Conservation (phyloP, 1,140 invertebrate species). For the Wiebesia pumilae region DNA sequence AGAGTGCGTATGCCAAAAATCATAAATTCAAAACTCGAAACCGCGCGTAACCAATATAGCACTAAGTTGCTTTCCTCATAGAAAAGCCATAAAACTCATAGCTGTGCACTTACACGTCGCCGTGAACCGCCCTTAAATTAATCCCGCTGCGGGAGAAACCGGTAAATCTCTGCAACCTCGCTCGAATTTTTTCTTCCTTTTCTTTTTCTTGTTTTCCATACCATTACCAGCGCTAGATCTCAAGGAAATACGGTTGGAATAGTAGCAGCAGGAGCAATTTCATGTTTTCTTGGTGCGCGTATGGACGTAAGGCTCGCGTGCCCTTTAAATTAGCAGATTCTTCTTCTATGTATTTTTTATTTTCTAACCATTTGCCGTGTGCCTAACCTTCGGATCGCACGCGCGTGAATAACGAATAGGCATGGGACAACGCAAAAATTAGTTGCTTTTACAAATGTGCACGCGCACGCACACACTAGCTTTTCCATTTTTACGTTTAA, state of each 20-base stretch:
- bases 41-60: not conserved
- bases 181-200: not conserved
- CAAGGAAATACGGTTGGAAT: not conserved
- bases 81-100: constrained; percentile 27
- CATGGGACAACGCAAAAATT: not conserved
- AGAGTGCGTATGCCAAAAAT: not conserved
- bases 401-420: constrained; percentile 16
- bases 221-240: not conserved
- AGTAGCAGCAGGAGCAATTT: constrained; percentile 11
- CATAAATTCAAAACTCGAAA: constrained; percentile 50
- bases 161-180: constrained; percentile 21
- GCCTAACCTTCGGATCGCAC: not conserved
- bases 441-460: not conserved
- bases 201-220: too few species aligned
- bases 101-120: not conserved
- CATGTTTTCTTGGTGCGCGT: not conserved
- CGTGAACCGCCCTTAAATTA: constrained; percentile 46
- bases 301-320: constrained; percentile 31
- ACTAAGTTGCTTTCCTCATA: not conserved
- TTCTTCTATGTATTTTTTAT: constrained; percentile 42
- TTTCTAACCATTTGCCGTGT: not conserved
- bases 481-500: not conserved
- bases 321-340: constrained; percentile 51
- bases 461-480: not conserved
- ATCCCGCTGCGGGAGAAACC: constrained; percentile 22